Percentiles rank a stretch among this genome's conserved stretches.
Evolutionary conservation across 2,113 vertebrate genomes (phyloP).

Genomic region (Oreamnos americanus): DNA sequence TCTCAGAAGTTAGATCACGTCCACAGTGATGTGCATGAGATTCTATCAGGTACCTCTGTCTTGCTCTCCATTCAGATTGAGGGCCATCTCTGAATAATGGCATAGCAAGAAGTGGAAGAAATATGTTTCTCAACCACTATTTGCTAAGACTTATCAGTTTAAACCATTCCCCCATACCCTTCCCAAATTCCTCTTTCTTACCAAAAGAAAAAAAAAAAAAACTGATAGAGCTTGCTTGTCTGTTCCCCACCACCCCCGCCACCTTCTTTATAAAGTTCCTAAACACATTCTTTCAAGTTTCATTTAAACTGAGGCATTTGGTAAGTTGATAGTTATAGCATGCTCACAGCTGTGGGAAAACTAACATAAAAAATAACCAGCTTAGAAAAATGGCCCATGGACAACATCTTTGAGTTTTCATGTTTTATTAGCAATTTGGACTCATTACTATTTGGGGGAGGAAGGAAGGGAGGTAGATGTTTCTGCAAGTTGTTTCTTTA

Average conservation of each 20-base stretch:
- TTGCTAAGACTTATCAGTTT: conserved; percentile 66
- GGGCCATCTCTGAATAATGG: conserved; percentile 61
- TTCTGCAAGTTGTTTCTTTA: conserved; percentile 82
- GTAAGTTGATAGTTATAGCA: conserved; percentile 81
- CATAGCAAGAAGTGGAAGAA: conserved; percentile 57
- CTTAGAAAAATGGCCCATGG: conserved; percentile 77
- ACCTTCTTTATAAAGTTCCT: conserved; percentile 53
- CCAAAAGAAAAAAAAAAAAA: conserved; percentile 54
- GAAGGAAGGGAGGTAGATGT: conserved; percentile 82
- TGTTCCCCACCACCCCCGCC: neutral
- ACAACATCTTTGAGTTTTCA: conserved; percentile 80
- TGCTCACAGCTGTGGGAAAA: conserved; percentile 83
- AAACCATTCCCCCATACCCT: conserved; percentile 36
- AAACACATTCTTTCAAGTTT: conserved; percentile 75
- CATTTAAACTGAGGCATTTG: conserved; percentile 76
- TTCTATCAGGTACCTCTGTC: conserved; percentile 34
- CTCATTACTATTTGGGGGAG: conserved; percentile 83
- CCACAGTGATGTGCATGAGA: neutral
- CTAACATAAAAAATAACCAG: conserved; percentile 81
- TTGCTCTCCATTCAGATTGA: neutral
- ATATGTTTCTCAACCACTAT: conserved; percentile 58
- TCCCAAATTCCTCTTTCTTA: conserved; percentile 66
- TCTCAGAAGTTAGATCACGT: conserved; percentile 23
- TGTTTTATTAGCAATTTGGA: conserved; percentile 86
- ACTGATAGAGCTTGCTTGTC: conserved; percentile 50